A percentile compares a stretch with the other conserved stretches of the same genome.
Conservation (phyloP, 1,140 invertebrate genomes). For the Heliconius hewitsoni region DNA sequence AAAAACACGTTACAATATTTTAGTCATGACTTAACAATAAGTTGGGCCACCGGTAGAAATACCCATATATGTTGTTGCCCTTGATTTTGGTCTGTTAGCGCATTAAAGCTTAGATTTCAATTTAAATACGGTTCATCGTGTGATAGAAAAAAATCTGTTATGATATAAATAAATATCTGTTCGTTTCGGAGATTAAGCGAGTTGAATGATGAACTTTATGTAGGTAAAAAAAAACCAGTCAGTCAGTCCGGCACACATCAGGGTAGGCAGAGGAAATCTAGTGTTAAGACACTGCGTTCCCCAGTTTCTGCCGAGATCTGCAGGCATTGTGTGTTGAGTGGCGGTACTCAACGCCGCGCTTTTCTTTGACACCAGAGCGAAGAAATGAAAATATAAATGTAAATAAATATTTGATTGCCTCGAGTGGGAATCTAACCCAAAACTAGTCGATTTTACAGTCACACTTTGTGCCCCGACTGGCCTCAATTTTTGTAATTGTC, state of each 20-base stretch:
- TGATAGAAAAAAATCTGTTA: too few relatives aligned
- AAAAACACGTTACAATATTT: slow-evolving; percentile 32
- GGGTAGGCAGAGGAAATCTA: not conserved
- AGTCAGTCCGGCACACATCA: not conserved
- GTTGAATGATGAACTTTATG: not conserved
- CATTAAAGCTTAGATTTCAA: not conserved
- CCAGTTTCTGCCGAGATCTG: not conserved
- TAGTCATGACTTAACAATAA: slow-evolving; percentile 31
- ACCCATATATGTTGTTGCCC: not conserved
- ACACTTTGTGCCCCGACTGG: too few relatives aligned
- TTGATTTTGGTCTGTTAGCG: not conserved
- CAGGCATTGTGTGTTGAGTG: not conserved
- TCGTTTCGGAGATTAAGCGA: too few relatives aligned
- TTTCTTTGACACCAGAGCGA: not conserved
- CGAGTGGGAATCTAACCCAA: too few relatives aligned
- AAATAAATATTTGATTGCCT: too few relatives aligned
- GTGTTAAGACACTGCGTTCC: not conserved
- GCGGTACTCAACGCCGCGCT: not conserved
- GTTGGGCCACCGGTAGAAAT: slow-evolving; percentile 10
- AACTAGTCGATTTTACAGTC: too few relatives aligned
- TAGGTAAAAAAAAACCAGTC: too few relatives aligned
- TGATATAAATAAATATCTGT: too few relatives aligned
- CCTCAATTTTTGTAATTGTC: too few relatives aligned
- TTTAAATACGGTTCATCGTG: not conserved
- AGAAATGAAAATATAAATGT: not conserved